Evolutionary conservation across 2,888 invertebrate species (phyloP).

Genomic region (Hololepta plana): DNA sequence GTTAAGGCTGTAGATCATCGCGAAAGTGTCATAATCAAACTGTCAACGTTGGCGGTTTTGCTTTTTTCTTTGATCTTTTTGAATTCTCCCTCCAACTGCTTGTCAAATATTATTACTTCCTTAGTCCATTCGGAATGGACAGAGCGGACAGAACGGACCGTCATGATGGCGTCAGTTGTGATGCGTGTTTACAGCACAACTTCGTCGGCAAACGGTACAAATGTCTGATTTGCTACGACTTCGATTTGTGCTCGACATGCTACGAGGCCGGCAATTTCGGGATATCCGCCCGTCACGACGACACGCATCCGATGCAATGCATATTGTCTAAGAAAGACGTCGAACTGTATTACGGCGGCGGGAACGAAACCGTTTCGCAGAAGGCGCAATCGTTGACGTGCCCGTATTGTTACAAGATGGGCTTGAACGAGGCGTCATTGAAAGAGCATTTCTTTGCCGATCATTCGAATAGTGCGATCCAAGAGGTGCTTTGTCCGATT

Average conservation of each 20-base stretch:
- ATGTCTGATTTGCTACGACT: constrained; percentile 6
- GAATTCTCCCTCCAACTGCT: too few species aligned
- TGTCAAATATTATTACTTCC: too few species aligned
- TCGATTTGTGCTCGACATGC: constrained; percentile 5
- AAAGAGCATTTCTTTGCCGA: constrained; percentile 1
- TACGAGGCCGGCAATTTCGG: constrained; percentile 5
- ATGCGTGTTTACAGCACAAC: constrained; percentile 3
- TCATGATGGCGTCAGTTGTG: constrained; percentile 5
- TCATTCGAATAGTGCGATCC: not conserved
- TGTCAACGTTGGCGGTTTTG: too few species aligned
- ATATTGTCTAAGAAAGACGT: constrained; percentile 4
- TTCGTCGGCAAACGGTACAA: constrained; percentile 5
- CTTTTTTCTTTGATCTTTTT: too few species aligned
- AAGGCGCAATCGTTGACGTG: constrained; percentile 5
- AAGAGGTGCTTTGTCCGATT: constrained; percentile 5
- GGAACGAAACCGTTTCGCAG: not conserved
- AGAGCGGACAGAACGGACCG: too few species aligned
- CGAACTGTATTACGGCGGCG: constrained; percentile 5
- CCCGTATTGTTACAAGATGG: constrained; percentile 4
- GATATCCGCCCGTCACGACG: constrained; percentile 2
- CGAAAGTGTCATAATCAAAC: too few species aligned
- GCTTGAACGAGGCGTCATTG: constrained; percentile 2
- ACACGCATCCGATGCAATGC: constrained; percentile 6
- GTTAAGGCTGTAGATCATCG: too few species aligned
- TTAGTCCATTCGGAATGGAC: too few species aligned